Percentiles rank a stretch among this genome's conserved stretches.
Evolutionary conservation across 1,140 invertebrate species (phyloP).

Genomic region (Mamestra configurata): DNA sequence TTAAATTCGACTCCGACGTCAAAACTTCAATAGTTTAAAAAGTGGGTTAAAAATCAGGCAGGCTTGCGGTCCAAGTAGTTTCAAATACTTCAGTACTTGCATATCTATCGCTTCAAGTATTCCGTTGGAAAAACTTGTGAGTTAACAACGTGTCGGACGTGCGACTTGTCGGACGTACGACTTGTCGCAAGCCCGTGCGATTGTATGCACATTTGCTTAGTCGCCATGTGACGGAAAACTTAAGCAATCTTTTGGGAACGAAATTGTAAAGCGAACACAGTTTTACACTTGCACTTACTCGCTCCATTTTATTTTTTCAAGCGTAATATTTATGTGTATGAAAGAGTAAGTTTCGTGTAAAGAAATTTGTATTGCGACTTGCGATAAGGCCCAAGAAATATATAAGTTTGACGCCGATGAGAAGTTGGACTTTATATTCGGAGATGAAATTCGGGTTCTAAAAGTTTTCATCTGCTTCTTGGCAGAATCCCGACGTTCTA

Average conservation of each 20-base stretch:
- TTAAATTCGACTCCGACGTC: conserved; percentile 43
- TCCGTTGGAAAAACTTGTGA: conserved; percentile 59
- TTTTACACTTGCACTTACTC: conserved; percentile 17
- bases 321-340: neutral
- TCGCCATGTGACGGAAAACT: conserved; percentile 24
- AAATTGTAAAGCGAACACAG: conserved; percentile 23
- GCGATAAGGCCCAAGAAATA: neutral
- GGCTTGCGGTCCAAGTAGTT: conserved; percentile 29
- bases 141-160: conserved; percentile 51
- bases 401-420: conserved; percentile 8
- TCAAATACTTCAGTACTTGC: conserved; percentile 28
- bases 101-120: conserved; percentile 56
- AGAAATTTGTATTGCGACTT: neutral
- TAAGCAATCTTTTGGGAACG: conserved; percentile 30
- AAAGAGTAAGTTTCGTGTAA: conserved; percentile 23
- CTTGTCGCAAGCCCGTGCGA: conserved; percentile 32
- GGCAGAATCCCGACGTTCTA: conserved; percentile 1
- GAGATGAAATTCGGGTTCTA: conserved; percentile 4
- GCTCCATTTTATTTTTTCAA: neutral
- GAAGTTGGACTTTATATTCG: conserved; percentile 16
- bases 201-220: conserved; percentile 53
- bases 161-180: conserved; percentile 33
- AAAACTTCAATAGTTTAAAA: conserved; percentile 47
- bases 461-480: conserved; percentile 15
- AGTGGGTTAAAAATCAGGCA: conserved; percentile 53